Evolutionary conservation across 2,113 vertebrate genomes (phyloP), one percentile per base, ranked within the genome.

Genomic region (Aegithalos caudatus): DNA sequence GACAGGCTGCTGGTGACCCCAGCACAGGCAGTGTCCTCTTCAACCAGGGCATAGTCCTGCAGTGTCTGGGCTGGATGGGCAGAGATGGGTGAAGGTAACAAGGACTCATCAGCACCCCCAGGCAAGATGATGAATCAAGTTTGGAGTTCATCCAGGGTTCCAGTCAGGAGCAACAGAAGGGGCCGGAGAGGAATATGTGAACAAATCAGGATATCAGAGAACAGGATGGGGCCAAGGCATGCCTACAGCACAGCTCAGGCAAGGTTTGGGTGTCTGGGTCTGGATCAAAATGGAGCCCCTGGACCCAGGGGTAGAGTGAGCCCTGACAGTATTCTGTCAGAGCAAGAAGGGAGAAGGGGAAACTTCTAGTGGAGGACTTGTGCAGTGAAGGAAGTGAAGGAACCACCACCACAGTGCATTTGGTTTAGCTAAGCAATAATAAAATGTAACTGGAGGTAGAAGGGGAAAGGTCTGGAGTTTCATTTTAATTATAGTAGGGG

Each of bases 171-270:
- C 20, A 86, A 33, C 6, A 60, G 48, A 54, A 88, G 38, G 31
- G 24, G 12, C 48, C 12, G 3, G 38, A 82, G 40, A n/a, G 3
- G 8, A n/a, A n/a, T n/a, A n/a, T n/a, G 10, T 15, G n/a, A 51
- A 35, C 18, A 27, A 77, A 6, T 11, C 27, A 67, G 7, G 31
- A 12, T 40, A 23, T 72, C 40, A 57, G 19, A 14, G 12, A 22
- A 40, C 21, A 44, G 40, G 31, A 47, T 0, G 0, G 10, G 11
- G 19, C 33, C 37, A 42, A 47, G 28, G 8, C 37, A 17, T 33
- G 14, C 31, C 45, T 71, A 10, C 22, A 57, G 28, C 24, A 51
- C 47, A 81, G 22, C 24, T 40, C 66, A 53, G 37, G 22, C n/a
- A 53, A 79, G 24, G 16, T 51, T 66, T 31, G 4, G 5, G 6